A percentile compares a stretch with the other conserved stretches of the same genome.
phyloP scores from a whole-genome alignment of 1,140 invertebrate genomes.

The Zaprionus capensis region DNA sequence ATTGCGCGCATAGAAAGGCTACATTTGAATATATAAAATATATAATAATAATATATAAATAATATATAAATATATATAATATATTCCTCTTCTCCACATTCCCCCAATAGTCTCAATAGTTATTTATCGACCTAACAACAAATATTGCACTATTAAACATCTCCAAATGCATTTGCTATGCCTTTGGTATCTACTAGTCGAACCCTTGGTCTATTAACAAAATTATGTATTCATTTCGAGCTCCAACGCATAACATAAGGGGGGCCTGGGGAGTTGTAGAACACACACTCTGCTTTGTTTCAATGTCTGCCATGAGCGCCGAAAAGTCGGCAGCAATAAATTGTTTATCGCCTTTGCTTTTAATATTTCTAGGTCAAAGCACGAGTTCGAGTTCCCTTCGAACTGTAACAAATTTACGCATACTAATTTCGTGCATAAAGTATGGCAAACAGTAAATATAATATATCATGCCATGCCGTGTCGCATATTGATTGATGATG shows the following conservation, averaged over 20 bases:
- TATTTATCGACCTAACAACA: neutral
- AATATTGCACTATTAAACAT: neutral
- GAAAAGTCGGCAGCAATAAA: constrained; percentile 47
- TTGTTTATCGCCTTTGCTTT: constrained; percentile 42
- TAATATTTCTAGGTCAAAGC: constrained; percentile 29
- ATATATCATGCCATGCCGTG: neutral
- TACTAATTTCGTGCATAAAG: neutral
- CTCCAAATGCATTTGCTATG: neutral
- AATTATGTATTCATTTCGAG: constrained; percentile 25
- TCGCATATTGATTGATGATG: constrained; percentile 36
- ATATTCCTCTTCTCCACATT: too few relatives aligned
- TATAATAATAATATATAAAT: too few relatives aligned
- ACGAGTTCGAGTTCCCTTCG: neutral
- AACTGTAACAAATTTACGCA: constrained; percentile 1
- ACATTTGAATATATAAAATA: too few relatives aligned
- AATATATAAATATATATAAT: too few relatives aligned
- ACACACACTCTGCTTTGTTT: constrained; percentile 19
- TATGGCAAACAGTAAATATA: neutral
- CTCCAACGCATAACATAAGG: neutral
- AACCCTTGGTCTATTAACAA: neutral
- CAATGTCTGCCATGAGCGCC: constrained; percentile 36
- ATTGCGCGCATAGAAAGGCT: too few relatives aligned
- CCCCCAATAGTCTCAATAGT: neutral
- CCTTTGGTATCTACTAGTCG: neutral
- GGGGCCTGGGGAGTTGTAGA: neutral